Base-by-base conservation (phyloP, 2,797 vertebrate species). In the Anableps anableps region DNA sequence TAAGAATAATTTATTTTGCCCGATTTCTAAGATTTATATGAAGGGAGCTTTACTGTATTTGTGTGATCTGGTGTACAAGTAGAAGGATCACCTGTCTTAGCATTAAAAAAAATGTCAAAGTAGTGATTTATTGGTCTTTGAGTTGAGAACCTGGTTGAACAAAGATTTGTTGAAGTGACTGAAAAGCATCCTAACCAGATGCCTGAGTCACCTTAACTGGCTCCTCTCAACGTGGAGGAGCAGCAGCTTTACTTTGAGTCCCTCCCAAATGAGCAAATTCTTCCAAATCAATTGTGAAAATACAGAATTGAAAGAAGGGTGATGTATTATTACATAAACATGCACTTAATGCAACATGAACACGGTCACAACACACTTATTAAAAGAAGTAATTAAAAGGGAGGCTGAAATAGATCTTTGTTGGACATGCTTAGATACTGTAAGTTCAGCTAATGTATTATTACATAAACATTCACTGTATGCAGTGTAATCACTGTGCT, bases 401-500 rank as follows among this genome's bases (percentile, higher is more conserved):
- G 38, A 41, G 3, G 3, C 38, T 41, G n/a, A 62, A 62, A 62
- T 7, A 7, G 29, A 34, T 14, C 14, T 31, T 19, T 34, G 29
- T 45, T 13, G 10, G 9, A 45, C 45, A 45, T 8, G 7, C 8
- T 45, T 45, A 45, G 10, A 45, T 45, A 8, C 45, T 9, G 8
- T 45, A 5, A 45, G 45, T 45, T 4, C 4, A 45, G 10, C 7
- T 45, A 11, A 45, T 45, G 45, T 45, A 45, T 8, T 45, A 45
- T 45, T n/a, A 45, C n/a, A 29, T 66, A 50, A 82, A 80, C 77
- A 55, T 77, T 41, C 16, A 47, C 51, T 21, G 36, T 31, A 71
- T 21, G 78, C 29, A n/a, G 31, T 9, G 10, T 45, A 45, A 45
- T 45, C 45, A 45, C 7, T 45, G 17, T 19, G 48, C 3, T 19